Base-by-base conservation (phyloP, 1,140 invertebrate species). In the Zaprionus vittiger region DNA sequence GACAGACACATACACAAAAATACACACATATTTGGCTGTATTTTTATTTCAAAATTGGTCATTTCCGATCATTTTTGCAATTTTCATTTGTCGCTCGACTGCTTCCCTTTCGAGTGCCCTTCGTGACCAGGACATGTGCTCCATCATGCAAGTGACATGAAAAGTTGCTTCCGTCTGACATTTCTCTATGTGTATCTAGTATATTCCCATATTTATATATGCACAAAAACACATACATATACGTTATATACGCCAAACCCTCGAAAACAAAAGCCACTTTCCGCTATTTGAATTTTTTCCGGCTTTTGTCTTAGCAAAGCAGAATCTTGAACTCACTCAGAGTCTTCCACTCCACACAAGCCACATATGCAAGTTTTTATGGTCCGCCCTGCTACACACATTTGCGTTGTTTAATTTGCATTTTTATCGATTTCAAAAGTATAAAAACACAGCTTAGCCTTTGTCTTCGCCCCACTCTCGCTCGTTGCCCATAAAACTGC, bases 11-110 rank as follows among this genome's bases (percentile, higher is more conserved):
- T 15, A 47, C 41, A 41, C 22, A 5, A 26, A 26, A 26, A 26
- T 4, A 57, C 37, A 38, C 28, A 17, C 38, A 71, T 54, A 56
- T 66, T 74, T 73, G 74, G 68, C 22, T 73, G 71, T 66, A 87
- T 87, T 87, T 87, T 89, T 87, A 87, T 84, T 87, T 81, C 56
- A 89, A 89, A 47, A 87, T 87, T 87, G 84, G 84, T 89, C 78
- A 87, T 87, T 87, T 87, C 84, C 84, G 84, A 87, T 87, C 68
- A 81, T 87, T 83, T 84, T 77, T 87, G 74, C 78, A 76, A 84
- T 89, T 89, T 87, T 89, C 84, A 87, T 87, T 87, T 87, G 74
- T 87, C 75, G 84, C 81, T 81, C 74, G 71, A 69, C 72, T 87
- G 84, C 71, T 44, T 72, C 26, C 52, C 54, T 26, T 63, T 26